These are phyloP conservation scores for Drosophila parvula DNA, from an alignment of 1,140 invertebrate species.

Conservation along the genomic window DNA sequence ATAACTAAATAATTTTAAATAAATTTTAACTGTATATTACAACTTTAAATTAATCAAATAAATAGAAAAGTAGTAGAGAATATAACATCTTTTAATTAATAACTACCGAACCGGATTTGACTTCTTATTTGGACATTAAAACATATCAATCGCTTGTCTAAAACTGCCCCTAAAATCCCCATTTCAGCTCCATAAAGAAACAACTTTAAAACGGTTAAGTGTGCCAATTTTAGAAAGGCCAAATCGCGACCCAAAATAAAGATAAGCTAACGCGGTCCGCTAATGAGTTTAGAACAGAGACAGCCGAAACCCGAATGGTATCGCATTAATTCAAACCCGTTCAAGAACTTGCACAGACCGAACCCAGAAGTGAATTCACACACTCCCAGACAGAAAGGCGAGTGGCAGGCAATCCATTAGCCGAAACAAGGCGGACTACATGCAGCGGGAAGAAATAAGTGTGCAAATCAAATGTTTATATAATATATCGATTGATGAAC, in stretches of 20 bases:
- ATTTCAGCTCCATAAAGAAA: neutral
- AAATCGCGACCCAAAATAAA: constrained; percentile 21
- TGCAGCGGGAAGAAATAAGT: neutral
- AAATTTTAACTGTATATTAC: no score
- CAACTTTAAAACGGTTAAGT: constrained; percentile 11
- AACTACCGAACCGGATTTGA: neutral
- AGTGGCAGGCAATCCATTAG: constrained; percentile 24
- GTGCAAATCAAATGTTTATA: constrained; percentile 34
- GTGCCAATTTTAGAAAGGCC: constrained; percentile 48
- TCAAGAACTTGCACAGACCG: constrained; percentile 24
- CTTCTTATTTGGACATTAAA: neutral
- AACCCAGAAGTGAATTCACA: constrained; percentile 42
- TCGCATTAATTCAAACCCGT: constrained; percentile 46
- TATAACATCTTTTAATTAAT: neutral
- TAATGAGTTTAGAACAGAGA: constrained; percentile 34
- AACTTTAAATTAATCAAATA: neutral
- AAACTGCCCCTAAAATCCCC: constrained; percentile 5
- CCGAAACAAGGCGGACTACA: neutral
- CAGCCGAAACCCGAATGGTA: constrained; percentile 18
- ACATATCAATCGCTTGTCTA: constrained; percentile 10
- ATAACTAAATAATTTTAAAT: neutral
- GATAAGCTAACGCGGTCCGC: constrained; percentile 28
- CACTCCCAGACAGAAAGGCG: constrained; percentile 14
- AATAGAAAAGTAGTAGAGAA: neutral
- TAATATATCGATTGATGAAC: constrained; percentile 42